phyloP scores from a whole-genome alignment of 2,888 invertebrate species.

The Meta bourneti region DNA sequence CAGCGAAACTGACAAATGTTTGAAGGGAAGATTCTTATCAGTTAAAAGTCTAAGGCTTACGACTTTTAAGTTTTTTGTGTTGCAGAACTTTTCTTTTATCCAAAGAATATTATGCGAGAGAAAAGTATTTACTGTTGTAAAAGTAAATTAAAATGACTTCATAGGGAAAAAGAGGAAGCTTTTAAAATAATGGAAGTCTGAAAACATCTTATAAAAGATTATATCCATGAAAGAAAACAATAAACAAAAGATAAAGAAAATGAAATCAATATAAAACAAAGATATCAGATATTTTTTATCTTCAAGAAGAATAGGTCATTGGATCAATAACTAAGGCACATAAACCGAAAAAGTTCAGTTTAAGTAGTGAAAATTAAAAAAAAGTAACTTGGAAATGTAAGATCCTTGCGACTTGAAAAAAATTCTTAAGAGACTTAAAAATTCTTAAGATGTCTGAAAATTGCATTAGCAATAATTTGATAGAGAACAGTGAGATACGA shows the following conservation, averaged over 20 bases:
- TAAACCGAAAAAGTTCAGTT: not conserved
- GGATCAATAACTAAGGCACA: not conserved
- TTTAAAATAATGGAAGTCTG: not conserved
- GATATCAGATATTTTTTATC: not conserved
- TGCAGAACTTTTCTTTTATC: not conserved
- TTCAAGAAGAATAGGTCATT: not conserved
- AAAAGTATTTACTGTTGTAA: not conserved
- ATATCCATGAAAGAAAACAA: not conserved
- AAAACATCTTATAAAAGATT: not conserved
- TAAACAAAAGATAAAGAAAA: not conserved
- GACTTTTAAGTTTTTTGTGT: not conserved
- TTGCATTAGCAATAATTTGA: too few relatives aligned
- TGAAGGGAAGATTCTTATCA: not conserved
- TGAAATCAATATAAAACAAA: not conserved
- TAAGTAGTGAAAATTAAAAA: not conserved
- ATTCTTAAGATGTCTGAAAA: too few relatives aligned
- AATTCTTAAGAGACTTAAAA: too few relatives aligned
- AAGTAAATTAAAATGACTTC: not conserved
- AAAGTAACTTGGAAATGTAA: too few relatives aligned
- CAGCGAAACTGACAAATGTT: not conserved
- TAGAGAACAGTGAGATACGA: too few relatives aligned
- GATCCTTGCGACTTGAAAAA: too few relatives aligned
- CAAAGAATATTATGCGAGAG: not conserved
- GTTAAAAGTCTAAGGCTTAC: not conserved
- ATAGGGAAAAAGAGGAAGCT: not conserved